Conservation (phyloP, 2,113 vertebrate species). For the Excalfactoria chinensis region DNA sequence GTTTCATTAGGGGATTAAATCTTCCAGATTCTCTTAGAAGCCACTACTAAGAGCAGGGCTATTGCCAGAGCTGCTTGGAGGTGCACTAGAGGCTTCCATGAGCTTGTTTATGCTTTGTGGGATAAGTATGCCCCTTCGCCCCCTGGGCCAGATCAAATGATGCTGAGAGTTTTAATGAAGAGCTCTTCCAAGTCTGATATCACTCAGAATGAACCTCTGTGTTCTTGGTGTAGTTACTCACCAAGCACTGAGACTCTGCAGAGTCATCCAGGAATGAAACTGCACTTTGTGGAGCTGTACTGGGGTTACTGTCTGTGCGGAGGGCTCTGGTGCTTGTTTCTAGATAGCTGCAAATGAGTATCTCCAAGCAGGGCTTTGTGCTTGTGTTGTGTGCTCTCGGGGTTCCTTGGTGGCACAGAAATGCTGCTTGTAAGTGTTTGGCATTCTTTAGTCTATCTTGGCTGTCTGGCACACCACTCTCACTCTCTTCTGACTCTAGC, state of each 20-base stretch:
- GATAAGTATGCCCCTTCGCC: conserved; percentile 12
- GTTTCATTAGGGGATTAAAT: background rate
- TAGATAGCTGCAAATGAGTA: background rate
- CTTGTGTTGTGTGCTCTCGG: rapidly evolving
- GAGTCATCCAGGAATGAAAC: conserved; percentile 19
- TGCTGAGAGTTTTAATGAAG: conserved; percentile 44
- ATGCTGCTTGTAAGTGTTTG: background rate
- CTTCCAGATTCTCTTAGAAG: background rate
- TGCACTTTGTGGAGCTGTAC: background rate
- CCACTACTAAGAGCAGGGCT: background rate
- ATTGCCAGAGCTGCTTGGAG: background rate
- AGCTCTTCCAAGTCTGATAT: conserved; percentile 53
- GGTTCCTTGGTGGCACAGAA: background rate
- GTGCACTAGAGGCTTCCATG: background rate
- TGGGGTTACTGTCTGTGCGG: background rate
- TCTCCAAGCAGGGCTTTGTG: background rate
- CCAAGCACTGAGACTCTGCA: background rate
- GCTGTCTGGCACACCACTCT: background rate
- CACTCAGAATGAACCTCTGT: background rate
- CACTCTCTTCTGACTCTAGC: background rate
- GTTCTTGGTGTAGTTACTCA: background rate
- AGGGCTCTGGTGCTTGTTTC: background rate
- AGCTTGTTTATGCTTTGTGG: conserved; percentile 16
- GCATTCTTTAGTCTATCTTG: background rate
- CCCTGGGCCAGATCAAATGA: background rate